Percentiles rank a stretch among this genome's conserved stretches.
Conservation (phyloP, 2,797 vertebrate genomes). For the Scyliorhinus canicula region DNA sequence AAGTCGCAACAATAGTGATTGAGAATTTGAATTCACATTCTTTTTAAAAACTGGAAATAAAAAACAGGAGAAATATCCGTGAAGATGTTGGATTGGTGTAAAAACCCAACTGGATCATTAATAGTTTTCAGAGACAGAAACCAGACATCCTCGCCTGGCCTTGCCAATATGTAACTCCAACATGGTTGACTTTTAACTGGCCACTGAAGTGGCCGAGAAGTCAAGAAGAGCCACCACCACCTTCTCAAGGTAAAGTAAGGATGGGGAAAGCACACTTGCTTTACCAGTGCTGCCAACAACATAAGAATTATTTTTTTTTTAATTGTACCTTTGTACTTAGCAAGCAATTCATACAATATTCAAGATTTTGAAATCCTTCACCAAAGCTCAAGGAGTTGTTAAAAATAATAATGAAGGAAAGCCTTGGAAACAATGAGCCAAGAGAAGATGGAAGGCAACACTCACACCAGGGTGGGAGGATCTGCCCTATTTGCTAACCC, state of each 20-base stretch:
- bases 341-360: background rate
- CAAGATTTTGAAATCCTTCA: background rate
- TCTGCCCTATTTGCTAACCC: background rate
- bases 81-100: background rate
- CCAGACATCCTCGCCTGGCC: background rate
- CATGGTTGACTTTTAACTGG: background rate
- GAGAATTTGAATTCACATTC: background rate
- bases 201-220: background rate
- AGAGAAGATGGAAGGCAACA: background rate
- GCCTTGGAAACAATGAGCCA: background rate
- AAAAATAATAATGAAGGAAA: background rate
- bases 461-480: background rate
- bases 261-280: background rate
- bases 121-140: background rate
- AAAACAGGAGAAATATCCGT: background rate
- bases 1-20: background rate
- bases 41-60: constrained; percentile 57
- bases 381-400: background rate
- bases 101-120: background rate
- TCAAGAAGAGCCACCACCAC: too few species aligned
- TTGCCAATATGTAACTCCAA: background rate
- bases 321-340: background rate
- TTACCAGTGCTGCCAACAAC: constrained; percentile 14
- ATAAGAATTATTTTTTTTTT: background rate
- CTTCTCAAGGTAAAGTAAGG: background rate